These are phyloP conservation scores for Bombus confusus DNA, from an alignment of 1,140 invertebrate species.

Conservation along the genomic window DNA sequence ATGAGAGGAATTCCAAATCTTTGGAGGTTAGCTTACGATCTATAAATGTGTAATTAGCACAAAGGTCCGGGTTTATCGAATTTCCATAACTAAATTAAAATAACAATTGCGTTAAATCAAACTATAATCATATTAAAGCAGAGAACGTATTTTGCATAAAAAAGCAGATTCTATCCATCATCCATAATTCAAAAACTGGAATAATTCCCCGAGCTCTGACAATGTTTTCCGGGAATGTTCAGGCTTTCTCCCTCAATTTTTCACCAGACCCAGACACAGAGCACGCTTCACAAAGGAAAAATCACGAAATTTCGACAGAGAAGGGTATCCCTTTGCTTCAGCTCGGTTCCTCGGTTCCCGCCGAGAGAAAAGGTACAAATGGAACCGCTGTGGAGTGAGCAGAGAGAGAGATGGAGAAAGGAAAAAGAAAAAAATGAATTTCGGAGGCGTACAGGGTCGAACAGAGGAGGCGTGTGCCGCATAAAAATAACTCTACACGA, in stretches of 20 bases:
- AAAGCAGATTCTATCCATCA: background rate
- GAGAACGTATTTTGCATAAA: background rate
- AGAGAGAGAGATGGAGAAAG: background rate
- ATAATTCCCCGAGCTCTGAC: background rate
- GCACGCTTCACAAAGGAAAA: background rate
- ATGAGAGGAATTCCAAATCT: too few relatives aligned
- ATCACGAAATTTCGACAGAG: background rate
- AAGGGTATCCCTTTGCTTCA: background rate
- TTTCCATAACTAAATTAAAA: background rate
- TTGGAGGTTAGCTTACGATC: too few relatives aligned
- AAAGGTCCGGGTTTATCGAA: too few relatives aligned
- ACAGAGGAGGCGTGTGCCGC: background rate
- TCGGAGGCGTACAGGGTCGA: background rate
- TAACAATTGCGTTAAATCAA: background rate
- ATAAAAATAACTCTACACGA: constrained; percentile 26
- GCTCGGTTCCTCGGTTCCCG: background rate
- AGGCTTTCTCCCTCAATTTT: background rate
- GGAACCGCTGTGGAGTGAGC: background rate
- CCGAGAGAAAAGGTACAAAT: background rate
- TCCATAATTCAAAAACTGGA: background rate
- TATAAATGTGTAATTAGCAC: too few relatives aligned
- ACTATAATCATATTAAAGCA: background rate
- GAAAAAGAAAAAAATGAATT: background rate
- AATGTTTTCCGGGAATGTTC: background rate
- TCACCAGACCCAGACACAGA: too few relatives aligned